Conservation (phyloP, 1,140 invertebrate genomes). For the Adoxophyes honmai region DNA sequence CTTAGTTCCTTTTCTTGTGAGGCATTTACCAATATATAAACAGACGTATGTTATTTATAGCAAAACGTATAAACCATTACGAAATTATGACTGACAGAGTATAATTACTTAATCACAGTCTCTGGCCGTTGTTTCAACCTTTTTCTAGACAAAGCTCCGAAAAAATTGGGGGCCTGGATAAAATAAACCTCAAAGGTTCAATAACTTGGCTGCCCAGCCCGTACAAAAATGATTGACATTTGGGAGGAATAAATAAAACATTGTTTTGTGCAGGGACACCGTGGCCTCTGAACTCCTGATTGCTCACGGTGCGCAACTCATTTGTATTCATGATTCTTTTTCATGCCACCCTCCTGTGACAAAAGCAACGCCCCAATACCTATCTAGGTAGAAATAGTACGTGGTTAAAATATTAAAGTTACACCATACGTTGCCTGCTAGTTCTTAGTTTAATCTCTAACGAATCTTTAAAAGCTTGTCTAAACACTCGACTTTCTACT, state of each 20-base stretch:
- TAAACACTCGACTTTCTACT: slow-evolving; percentile 8
- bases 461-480: slow-evolving; percentile 6
- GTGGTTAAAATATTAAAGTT: no score
- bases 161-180: slow-evolving; percentile 24
- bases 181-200: slow-evolving; percentile 25
- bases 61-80: slow-evolving; percentile 31
- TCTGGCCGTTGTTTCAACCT: slow-evolving; percentile 26
- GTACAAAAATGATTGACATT: slow-evolving; percentile 12
- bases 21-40: no score
- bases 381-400: no score
- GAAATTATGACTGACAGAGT: slow-evolving; percentile 47
- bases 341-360: background rate
- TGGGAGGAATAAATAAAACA: slow-evolving; percentile 10
- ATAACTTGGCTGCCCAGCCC: slow-evolving; percentile 1
- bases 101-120: slow-evolving; percentile 48
- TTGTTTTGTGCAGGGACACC: background rate
- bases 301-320: background rate
- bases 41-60: no score
- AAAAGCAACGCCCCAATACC: no score
- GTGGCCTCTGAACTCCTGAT: slow-evolving; percentile 1
- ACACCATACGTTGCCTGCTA: no score
- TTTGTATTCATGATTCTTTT: slow-evolving; percentile 12
- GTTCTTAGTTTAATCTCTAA: background rate
- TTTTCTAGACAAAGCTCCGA: slow-evolving; percentile 27
- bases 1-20: no score